Base-by-base conservation (phyloP, 2,113 vertebrate species). In the Fregetta grallaria region DNA sequence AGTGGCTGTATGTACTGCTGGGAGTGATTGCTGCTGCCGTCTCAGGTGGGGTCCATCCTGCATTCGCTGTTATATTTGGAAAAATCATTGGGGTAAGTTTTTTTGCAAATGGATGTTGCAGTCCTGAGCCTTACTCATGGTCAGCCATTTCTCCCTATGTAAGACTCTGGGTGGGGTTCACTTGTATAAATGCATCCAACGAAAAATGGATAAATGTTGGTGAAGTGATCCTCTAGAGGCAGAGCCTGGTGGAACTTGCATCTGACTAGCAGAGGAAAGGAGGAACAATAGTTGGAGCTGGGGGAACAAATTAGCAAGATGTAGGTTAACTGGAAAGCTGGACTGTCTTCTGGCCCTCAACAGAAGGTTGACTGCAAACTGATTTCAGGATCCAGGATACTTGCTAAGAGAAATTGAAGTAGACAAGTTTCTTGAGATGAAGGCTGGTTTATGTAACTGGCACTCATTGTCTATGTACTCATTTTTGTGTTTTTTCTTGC, bases 31-130 rank as follows among this genome's bases (percentile, higher is more conserved):
- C 97, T 90, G 96, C 98, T 90, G 86, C 98, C 40, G 20, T 98
- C 67, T 95, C 72, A 47, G 98, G 98, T 77, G 97, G 88, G 1
- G 89, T 98, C 29, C 96, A 96, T 77, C 98, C 98, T 88, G 90
- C 97, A 53, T 97, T 98, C 5, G 97, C 97, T 88, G 96, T 98
- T 80, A 26, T 98, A 94, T 98, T 98, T 96, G 96, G 92, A 73
- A 98, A 98, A 98, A 97, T 98, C n/a, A 98, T 98, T 90, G 98
- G 98, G 44, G 98, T 98, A 95, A 96, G 97, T 79, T 34, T 11
- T 55, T 75, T 90, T 40, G 15, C 8, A 62, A 71, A 42, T 34
- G 30, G 5, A 27, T 0, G 0, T 50, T 65, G 26, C 13, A 53
- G 6, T 81, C 59, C 30, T 75, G 36, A 83, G 15, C 40, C 32